Evolutionary conservation across 2,113 vertebrate genomes (phyloP).

Genomic region (Dicerorhinus sumatrensis): DNA sequence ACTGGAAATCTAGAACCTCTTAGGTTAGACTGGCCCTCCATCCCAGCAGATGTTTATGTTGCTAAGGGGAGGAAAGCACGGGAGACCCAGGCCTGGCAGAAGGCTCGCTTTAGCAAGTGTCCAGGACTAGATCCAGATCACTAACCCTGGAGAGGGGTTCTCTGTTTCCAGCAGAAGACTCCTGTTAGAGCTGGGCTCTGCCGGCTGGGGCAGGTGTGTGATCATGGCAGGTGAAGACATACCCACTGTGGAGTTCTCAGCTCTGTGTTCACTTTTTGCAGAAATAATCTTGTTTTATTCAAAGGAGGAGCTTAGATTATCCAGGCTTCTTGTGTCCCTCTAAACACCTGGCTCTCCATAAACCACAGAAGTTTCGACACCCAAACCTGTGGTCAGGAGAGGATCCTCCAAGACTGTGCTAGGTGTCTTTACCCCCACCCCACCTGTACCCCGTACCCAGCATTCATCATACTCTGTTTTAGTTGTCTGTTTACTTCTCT

Average conservation of each 20-base stretch:
- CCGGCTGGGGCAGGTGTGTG: background rate
- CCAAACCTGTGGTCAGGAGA: background rate
- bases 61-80: slow-evolving; percentile 16
- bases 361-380: background rate
- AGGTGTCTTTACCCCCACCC: background rate
- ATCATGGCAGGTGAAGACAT: background rate
- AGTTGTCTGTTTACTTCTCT: background rate
- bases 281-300: background rate
- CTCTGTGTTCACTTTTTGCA: background rate
- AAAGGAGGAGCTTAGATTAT: background rate
- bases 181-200: background rate
- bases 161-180: background rate
- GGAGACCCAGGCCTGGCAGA: background rate
- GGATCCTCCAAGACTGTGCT: background rate
- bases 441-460: background rate
- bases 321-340: background rate
- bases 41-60: background rate
- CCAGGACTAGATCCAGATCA: background rate
- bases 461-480: background rate
- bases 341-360: background rate
- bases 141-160: background rate
- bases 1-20: background rate
- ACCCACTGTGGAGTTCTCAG: background rate
- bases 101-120: background rate
- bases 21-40: background rate